phyloP scores from a whole-genome alignment of 2,797 vertebrate species.

The Diglossa cyanea region DNA sequence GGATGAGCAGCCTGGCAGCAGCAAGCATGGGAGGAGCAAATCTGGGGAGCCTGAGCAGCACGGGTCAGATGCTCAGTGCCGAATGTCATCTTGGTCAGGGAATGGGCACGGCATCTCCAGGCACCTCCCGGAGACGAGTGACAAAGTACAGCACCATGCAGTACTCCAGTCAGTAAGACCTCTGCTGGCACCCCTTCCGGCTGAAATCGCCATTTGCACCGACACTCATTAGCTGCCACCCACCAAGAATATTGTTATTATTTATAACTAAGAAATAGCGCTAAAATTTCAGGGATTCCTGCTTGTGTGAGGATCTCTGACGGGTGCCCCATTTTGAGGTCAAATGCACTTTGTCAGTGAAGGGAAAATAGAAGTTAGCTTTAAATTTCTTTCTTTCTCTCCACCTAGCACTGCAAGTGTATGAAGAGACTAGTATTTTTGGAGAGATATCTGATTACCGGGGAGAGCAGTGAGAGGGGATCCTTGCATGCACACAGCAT shows the following conservation, averaged over 20 bases:
- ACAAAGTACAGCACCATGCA: constrained; percentile 79
- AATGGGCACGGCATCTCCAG: constrained; percentile 65
- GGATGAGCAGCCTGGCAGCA: constrained; percentile 24
- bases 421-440: neutral
- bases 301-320: neutral
- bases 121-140: constrained; percentile 71
- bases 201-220: neutral
- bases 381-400: constrained; percentile 9
- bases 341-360: constrained; percentile 11
- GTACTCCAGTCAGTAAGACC: constrained; percentile 73
- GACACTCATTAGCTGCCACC: constrained; percentile 4
- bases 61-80: constrained; percentile 50
- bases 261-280: constrained; percentile 50
- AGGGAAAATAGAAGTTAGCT: neutral
- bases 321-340: constrained; percentile 2
- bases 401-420: neutral
- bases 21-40: neutral
- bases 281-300: constrained; percentile 10
- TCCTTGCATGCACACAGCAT: neutral
- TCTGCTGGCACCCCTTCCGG: neutral
- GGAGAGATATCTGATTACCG: neutral
- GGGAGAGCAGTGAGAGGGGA: neutral
- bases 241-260: constrained; percentile 21
- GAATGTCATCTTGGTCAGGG: constrained; percentile 72
- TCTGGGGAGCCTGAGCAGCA: neutral